Percentiles rank a stretch among this genome's conserved stretches.
These are phyloP conservation scores for Galleria mellonella DNA, from an alignment of 1,140 invertebrate species.

Conservation along the genomic window DNA sequence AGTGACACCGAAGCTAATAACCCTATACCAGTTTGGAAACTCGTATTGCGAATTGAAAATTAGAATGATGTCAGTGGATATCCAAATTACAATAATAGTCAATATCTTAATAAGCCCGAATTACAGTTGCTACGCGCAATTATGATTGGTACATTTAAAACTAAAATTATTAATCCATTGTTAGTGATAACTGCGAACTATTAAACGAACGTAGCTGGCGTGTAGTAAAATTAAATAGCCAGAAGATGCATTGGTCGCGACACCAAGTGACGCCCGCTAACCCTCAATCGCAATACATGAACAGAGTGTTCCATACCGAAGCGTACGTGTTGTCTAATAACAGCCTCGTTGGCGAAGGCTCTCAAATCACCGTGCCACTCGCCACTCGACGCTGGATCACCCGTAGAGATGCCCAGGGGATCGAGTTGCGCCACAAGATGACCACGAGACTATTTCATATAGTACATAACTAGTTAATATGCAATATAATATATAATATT, in stretches of 20 bases:
- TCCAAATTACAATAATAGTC: background rate
- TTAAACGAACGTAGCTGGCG: no score
- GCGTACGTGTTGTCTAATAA: conserved; percentile 70
- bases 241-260: no score
- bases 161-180: no score
- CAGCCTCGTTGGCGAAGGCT: conserved; percentile 67
- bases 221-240: no score
- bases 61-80: conserved; percentile 20
- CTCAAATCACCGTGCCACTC: conserved; percentile 63
- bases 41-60: conserved; percentile 27
- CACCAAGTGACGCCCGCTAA: conserved; percentile 19
- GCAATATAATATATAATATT: no score
- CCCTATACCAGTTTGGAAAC: conserved; percentile 23
- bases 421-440: conserved; percentile 96
- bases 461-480: no score
- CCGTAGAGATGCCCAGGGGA: conserved; percentile 86
- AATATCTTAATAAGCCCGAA: no score
- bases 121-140: no score
- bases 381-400: conserved; percentile 56
- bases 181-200: no score
- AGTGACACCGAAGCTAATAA: conserved; percentile 17
- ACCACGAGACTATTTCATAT: conserved; percentile 86
- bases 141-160: no score
- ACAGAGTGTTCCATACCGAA: conserved; percentile 61
- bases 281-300: conserved; percentile 21